A percentile compares a stretch with the other conserved stretches of the same genome.
phyloP scores from a whole-genome alignment of 2,888 invertebrate genomes.

The Platycheirus rosarum region DNA sequence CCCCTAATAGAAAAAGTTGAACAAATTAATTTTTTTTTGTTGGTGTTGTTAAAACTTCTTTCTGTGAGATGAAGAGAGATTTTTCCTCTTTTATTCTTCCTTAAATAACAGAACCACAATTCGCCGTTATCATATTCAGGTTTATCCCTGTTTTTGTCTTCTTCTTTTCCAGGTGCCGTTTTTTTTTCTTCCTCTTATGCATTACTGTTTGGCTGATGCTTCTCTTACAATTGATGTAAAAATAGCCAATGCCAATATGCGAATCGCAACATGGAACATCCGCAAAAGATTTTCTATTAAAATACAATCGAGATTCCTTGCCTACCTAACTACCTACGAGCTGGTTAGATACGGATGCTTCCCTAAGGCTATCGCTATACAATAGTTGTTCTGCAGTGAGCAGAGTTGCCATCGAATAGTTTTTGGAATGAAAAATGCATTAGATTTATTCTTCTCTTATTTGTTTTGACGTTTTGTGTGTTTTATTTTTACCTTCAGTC shows the following conservation, averaged over 20 bases:
- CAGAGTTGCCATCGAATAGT: slow-evolving; percentile 1
- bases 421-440: neutral
- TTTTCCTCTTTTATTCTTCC: slow-evolving; percentile 66
- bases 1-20: slow-evolving; percentile 42
- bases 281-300: slow-evolving; percentile 74
- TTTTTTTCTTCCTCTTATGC: slow-evolving; percentile 17
- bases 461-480: too few relatives aligned
- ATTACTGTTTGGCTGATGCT: slow-evolving; percentile 61
- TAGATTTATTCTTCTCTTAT: too few relatives aligned
- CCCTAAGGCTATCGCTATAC: too few relatives aligned
- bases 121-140: slow-evolving; percentile 71
- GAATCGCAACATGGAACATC: slow-evolving; percentile 71
- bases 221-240: slow-evolving; percentile 72
- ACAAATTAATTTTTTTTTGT: slow-evolving; percentile 59
- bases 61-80: slow-evolving; percentile 43
- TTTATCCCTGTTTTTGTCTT: slow-evolving; percentile 53
- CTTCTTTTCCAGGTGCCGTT: neutral
- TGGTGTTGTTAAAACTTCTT: slow-evolving; percentile 5
- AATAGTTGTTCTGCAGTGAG: neutral
- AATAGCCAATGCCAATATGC: slow-evolving; percentile 71
- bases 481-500: too few relatives aligned
- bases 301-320: slow-evolving; percentile 68
- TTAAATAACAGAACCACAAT: slow-evolving; percentile 70
- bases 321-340: slow-evolving; percentile 48
- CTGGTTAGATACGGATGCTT: slow-evolving; percentile 60